Evolutionary conservation across 2,888 invertebrate species (phyloP), one percentile per base, ranked within the genome.

Genomic region (Troglohyphantes excavatus): DNA sequence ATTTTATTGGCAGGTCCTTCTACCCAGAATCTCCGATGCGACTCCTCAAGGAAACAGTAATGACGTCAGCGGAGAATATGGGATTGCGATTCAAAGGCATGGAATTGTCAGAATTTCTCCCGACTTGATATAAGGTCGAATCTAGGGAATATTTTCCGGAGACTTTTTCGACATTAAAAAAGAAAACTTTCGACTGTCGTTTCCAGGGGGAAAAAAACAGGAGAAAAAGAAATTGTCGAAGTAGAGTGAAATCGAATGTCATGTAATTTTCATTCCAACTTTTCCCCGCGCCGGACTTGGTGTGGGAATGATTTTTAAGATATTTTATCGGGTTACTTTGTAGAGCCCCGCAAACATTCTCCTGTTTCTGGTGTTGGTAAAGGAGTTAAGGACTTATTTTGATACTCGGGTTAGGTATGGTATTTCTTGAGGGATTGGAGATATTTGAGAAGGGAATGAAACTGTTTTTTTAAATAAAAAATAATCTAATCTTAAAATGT

Each of bases 1-100:
- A 73, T 73, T 73, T 73, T 73, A 73, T 73, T 73, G 73, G 73
- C 46, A 73, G 53, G 73, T 73, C 43, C 53, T 53, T 21, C 17
- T 46, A 46, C 43, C 26, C n/a, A 17, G 53, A 11, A 23, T 46
- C 26, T 72, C n/a, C 53, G 53, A 43, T 43, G n/a, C 70, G 70
- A 11, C 23, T 26, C 53, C n/a, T 53, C 53, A 1, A 39, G 43
- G 26, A 73, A 73, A 73, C 46, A 73, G 46, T 73, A 53, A 73
- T 53, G 73, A 53, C 53, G 53, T 17, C 73, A 46, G 26, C 17
- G 26, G 26, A 27, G 53, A 46, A 73, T 46, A 23, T 27, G 23
- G 53, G 21, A 61, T 76, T 27, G 59, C 23, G 13, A 33, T 76
- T 76, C 61, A 76, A 76, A 76, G 61, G 19, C 33, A 27, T 76